Base-by-base conservation (phyloP, 2,888 invertebrate genomes). In the Drosophila kanekoi region DNA sequence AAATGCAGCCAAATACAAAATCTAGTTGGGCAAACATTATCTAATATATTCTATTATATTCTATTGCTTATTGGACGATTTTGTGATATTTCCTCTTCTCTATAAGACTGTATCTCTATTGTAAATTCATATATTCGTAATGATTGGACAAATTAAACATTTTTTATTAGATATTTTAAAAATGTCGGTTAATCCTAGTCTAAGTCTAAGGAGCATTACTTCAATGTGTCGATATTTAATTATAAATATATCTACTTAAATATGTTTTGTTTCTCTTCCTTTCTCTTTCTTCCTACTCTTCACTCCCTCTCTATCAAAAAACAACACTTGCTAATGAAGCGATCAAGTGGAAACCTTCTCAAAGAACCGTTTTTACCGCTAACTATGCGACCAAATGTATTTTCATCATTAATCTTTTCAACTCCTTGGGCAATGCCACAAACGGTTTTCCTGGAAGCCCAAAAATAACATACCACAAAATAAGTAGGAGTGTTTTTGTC, bases 361-460 rank as follows among this genome's bases (percentile, higher is more conserved):
- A 8, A 35, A 54, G 67, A 41, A 70, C 32, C 23, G 49, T 40
- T 56, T 69, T 72, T 59, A 65, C 68, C 56, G 73, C 47, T 67
- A 64, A 13, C 51, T 41, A 35, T 41, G 61, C 51, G 28, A 41
- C 48, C 61, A 53, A 73, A 67, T 45, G 52, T 45, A 20, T 37
- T 58, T 57, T 54, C 75, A 79, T 79, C 80, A 82, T 85, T 82
- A 71, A 77, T 79, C 72, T 83, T 65, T 6, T 16, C 35, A 45
- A 48, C 45, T 72, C 56, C 56, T 63, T 56, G n/a, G 43, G 72
- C 59, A 48, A 54, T 67, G 16, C 44, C 51, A 58, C 53, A 62
- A 49, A 61, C 54, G 47, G 63, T 53, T 59, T 72, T 87, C 74
- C 77, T 63, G 59, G 56, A 44, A 68, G 69, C 35, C 40, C 28